Base-by-base conservation (phyloP, 2,797 vertebrate genomes). In the Crypturellus tataupa region DNA sequence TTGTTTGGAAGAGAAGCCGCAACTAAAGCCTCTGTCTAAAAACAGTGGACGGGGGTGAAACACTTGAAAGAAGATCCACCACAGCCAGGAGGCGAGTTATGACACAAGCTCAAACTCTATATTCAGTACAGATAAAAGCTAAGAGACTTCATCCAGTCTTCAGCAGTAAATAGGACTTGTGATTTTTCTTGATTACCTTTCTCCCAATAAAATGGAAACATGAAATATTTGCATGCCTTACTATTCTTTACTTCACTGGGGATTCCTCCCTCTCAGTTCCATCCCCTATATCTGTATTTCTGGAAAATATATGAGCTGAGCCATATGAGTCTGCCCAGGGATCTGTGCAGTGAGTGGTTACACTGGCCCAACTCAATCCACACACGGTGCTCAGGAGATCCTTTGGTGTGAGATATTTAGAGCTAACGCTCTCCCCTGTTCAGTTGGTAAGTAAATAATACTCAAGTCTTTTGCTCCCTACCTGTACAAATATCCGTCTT, bases 251-350 rank as follows among this genome's bases (percentile, higher is more conserved):
- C 25, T 84, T 42, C 60, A 63, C 29, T 51, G 35, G 51, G 49
- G 39, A 73, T 51, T 85, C 40, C 29, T 55, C 71, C 60, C 55
- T 87, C 24, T 25, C 55, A 31, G 33, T 51, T 49, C 24, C 46
- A 33, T 47, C 44, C 46, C 16, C 18, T 37, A 18, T 51, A 35
- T 37, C 24, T 37, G 24, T 47, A 25, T 47, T 27, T 47, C 11
- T 11, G 33, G 25, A 27, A 24, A 35, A 49, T 25, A 49, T 47
- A 69, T 16, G 49, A 91, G 65, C 42, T 56, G 39, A 82, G 49
- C 87, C n/a, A 40, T 85, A 44, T 68, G 87, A 85, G 49, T 73
- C 76, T 68, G 76, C 51, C 87, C 90, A 73, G 47, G 60, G 78
- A 69, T 68, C 58, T 78, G 53, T 18, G 58, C 27, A 63, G 18